A percentile compares a stretch with the other conserved stretches of the same genome.
phyloP scores from a whole-genome alignment of 2,888 invertebrate species.

The Cosmorhoe ocellata region DNA sequence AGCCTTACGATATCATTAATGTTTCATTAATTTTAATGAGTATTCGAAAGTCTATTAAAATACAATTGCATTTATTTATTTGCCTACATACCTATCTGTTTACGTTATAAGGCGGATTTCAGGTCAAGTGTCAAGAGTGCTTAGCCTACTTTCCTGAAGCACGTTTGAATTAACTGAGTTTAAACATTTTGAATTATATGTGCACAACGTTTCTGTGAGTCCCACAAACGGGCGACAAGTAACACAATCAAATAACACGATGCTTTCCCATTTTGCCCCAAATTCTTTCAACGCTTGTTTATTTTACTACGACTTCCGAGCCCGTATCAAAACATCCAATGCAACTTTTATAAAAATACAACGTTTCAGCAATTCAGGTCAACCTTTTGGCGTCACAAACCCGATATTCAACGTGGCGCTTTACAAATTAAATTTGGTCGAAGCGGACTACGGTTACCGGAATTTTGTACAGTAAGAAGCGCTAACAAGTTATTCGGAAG shows the following conservation, averaged over 20 bases:
- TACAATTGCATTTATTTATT: constrained; percentile 24
- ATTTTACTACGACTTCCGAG: constrained; percentile 46
- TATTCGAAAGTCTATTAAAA: constrained; percentile 15
- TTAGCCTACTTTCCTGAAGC: constrained; percentile 29
- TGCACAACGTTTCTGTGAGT: constrained; percentile 28
- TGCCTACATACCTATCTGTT: constrained; percentile 18
- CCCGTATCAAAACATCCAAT: constrained; percentile 49
- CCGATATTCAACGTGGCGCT: constrained; percentile 34
- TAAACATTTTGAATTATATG: constrained; percentile 23
- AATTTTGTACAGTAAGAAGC: constrained; percentile 23
- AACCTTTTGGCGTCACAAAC: constrained; percentile 46
- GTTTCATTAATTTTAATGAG: constrained; percentile 7
- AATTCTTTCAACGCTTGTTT: constrained; percentile 65
- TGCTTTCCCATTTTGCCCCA: constrained; percentile 62
- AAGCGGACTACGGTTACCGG: constrained; percentile 25
- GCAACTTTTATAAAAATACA: constrained; percentile 48
- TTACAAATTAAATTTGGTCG: constrained; percentile 31
- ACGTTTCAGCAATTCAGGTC: constrained; percentile 46
- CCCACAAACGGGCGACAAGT: constrained; percentile 37
- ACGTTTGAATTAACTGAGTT: constrained; percentile 25
- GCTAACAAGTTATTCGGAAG: constrained; percentile 13
- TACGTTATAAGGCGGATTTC: constrained; percentile 28
- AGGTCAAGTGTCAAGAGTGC: constrained; percentile 31
- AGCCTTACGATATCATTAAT: background rate
- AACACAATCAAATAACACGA: constrained; percentile 40